Evolutionary conservation across 1,140 invertebrate species (phyloP), one percentile per base, ranked within the genome.

Genomic region (Trypoxylus dichotomus): DNA sequence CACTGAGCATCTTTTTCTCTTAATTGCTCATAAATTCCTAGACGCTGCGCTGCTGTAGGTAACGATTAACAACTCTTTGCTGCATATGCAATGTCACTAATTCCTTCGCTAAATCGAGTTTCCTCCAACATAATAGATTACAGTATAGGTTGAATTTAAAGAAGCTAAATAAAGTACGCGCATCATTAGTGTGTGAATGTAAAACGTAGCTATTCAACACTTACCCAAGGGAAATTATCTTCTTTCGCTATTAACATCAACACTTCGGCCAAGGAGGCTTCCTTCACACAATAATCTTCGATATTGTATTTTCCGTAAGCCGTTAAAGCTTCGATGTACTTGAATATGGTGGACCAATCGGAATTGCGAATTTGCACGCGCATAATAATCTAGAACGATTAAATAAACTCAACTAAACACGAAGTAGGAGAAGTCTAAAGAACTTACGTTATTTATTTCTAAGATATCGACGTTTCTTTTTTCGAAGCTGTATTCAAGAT

Each of bases 281-380:
- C 77, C 11, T 47, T 63, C 1, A 78, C 29, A n/a, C 24, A 54
- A 54, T 75, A 90, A 90, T 97, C 95, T 86, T 97, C 95, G 41
- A 88, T 88, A 80, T 87, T 86, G 77, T 87, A 86, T 83, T 86
- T 86, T 7, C 85, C 84, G n/a, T 79, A 68, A 75, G 76, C 77
- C 5, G 79, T 77, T 5, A 27, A 10, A 32, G 32, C 32, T 32
- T 79, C 80, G 1, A 79, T 77, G 43, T 78, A 74, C 15, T 74
- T 58, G 47, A 79, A 80, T 11, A 80, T 74, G 19, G 42, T n/a
- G 19, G 76, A 78, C 76, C 80, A 78, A 29, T 41, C 78, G 25
- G 68, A 77, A 19, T 24, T 76, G n/a, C 72, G 43, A 5, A 54
- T 54, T 1, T 54, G 47, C 10, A 81, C 78, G 47, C 78, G 76